Evolutionary conservation across 2,113 vertebrate genomes (phyloP).

Genomic region (Psittacula cyanocephala): DNA sequence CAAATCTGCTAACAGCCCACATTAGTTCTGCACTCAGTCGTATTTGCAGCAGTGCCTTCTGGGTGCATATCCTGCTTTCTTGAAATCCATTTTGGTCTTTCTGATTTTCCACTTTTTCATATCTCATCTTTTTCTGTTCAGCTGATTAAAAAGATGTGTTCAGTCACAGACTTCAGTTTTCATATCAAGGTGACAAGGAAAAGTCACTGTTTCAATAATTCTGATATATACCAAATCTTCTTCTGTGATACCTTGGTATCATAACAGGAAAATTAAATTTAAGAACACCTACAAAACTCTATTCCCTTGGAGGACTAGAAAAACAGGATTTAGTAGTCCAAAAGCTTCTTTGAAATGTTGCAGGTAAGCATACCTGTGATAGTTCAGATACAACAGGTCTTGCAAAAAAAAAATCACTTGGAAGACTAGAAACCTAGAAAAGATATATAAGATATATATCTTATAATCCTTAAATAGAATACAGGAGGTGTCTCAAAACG

Average conservation of each 20-base stretch:
- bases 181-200: neutral
- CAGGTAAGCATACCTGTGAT: neutral
- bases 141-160: neutral
- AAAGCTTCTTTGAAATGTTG: neutral
- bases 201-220: neutral
- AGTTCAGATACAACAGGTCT: neutral
- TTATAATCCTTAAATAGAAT: neutral
- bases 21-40: neutral
- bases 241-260: neutral
- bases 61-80: neutral
- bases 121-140: neutral
- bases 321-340: neutral
- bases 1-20: conserved; percentile 21
- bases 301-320: neutral
- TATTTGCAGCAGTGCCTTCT: neutral
- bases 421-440: neutral
- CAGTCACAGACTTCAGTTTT: neutral
- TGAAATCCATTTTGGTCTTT: neutral
- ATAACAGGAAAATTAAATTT: neutral
- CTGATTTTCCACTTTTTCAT: neutral
- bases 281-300: neutral
- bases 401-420: neutral
- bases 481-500: neutral
- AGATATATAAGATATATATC: too few relatives aligned
- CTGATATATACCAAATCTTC: neutral